Percentiles rank a stretch among this genome's conserved stretches.
These are phyloP conservation scores for Channa maculata DNA, from an alignment of 2,113 vertebrate species.

Conservation along the genomic window DNA sequence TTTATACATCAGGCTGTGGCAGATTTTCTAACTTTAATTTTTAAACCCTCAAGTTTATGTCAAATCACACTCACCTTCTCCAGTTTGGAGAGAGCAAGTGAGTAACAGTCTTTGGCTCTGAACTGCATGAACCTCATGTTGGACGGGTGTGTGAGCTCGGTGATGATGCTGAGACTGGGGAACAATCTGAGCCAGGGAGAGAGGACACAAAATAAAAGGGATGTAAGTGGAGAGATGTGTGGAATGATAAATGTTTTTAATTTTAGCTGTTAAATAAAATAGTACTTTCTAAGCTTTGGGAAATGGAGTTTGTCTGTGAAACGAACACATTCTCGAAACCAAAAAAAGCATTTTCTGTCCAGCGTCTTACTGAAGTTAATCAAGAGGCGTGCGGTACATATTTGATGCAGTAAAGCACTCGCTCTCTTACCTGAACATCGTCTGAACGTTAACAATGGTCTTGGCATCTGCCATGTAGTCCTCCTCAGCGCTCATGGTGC, in stretches of 20 bases:
- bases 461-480: constrained; percentile 99
- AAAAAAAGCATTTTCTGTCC: too few species aligned
- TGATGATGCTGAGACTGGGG: constrained; percentile 97
- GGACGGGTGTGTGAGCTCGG: constrained; percentile 95
- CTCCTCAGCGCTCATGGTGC: constrained; percentile 97
- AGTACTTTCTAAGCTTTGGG: constrained; percentile 1
- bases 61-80: constrained; percentile 89
- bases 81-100: constrained; percentile 94
- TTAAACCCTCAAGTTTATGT: too few species aligned
- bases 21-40: too few species aligned
- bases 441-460: constrained; percentile 98
- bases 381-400: too few species aligned
- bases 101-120: constrained; percentile 98
- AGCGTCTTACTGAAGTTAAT: too few species aligned
- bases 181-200: constrained; percentile 86
- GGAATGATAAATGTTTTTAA: constrained; percentile 46
- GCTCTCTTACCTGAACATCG: constrained; percentile 91
- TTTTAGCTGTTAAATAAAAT: constrained; percentile 33
- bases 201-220: constrained; percentile 1
- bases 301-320: constrained; percentile 9
- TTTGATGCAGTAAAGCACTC: neutral
- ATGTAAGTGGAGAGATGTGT: neutral
- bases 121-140: constrained; percentile 99
- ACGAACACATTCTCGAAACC: constrained; percentile 15
- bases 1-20: too few species aligned